These are phyloP conservation scores for Diaperis boleti DNA, from an alignment of 2,888 invertebrate genomes.

Conservation along the genomic window DNA sequence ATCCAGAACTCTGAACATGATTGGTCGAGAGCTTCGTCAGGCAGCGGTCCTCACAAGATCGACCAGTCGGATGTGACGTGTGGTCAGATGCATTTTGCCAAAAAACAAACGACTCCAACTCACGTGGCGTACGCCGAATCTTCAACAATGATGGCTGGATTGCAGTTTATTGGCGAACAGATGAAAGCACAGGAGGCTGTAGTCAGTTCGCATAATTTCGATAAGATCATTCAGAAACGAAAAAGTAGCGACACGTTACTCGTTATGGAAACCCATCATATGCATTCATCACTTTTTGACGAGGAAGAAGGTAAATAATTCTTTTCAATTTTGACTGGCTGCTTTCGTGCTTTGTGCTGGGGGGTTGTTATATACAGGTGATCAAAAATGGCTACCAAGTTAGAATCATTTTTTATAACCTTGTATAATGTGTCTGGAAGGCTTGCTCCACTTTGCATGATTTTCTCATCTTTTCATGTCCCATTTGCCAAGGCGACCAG, in stretches of 20 bases:
- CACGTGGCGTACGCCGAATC: constrained; percentile 63
- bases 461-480: neutral
- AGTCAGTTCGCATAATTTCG: constrained; percentile 62
- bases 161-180: constrained; percentile 61
- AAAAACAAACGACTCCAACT: constrained; percentile 58
- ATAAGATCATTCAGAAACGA: constrained; percentile 61
- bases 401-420: too few relatives aligned
- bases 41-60: constrained; percentile 51
- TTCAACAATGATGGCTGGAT: constrained; percentile 60
- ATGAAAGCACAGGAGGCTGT: constrained; percentile 60
- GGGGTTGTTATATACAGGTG: constrained; percentile 4
- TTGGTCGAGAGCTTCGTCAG: constrained; percentile 54
- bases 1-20: constrained; percentile 59
- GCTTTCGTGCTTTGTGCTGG: constrained; percentile 27
- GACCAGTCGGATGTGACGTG: constrained; percentile 59
- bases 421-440: too few relatives aligned
- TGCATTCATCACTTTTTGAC: constrained; percentile 62
- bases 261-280: constrained; percentile 63
- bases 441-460: constrained; percentile 5
- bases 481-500: neutral
- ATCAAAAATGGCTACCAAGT: too few relatives aligned
- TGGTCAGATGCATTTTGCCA: constrained; percentile 53
- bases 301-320: constrained; percentile 59
- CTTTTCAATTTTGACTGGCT: neutral
- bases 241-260: constrained; percentile 61